Evolutionary conservation across 2,888 invertebrate genomes (phyloP).

Genomic region (Eilema sororculum): DNA sequence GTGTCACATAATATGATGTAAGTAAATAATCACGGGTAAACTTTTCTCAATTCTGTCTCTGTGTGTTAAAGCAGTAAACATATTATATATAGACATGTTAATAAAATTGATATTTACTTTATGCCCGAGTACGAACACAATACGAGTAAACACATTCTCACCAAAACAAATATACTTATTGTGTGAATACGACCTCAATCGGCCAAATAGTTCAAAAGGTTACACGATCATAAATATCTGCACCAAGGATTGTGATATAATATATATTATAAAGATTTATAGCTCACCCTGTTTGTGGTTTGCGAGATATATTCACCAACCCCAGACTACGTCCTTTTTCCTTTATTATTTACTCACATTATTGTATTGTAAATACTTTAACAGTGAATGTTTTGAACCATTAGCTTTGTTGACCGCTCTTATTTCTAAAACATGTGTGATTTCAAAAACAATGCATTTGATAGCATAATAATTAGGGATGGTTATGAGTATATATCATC

Average conservation of each 20-base stretch:
- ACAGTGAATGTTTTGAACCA: too few relatives aligned
- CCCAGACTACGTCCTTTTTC: background rate
- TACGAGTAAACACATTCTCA: background rate
- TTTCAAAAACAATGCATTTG: too few relatives aligned
- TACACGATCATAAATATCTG: slow-evolving; percentile 2
- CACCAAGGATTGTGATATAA: slow-evolving; percentile 2
- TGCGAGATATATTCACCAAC: background rate
- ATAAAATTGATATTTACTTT: background rate
- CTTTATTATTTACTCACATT: background rate
- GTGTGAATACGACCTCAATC: slow-evolving; percentile 1
- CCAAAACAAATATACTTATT: slow-evolving; percentile 1
- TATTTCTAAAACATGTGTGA: too few relatives aligned
- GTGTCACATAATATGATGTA: background rate
- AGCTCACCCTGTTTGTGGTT: background rate
- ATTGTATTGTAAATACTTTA: too few relatives aligned
- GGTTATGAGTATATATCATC: too few relatives aligned
- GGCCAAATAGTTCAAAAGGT: slow-evolving; percentile 1
- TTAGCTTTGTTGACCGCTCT: too few relatives aligned
- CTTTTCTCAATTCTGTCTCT: background rate
- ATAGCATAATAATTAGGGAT: too few relatives aligned
- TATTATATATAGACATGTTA: background rate
- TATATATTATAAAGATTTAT: background rate
- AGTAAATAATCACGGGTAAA: too few relatives aligned
- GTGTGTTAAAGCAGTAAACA: background rate
- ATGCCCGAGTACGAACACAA: background rate